Conservation (phyloP, 2,113 vertebrate species). For the Centropristis striata region DNA sequence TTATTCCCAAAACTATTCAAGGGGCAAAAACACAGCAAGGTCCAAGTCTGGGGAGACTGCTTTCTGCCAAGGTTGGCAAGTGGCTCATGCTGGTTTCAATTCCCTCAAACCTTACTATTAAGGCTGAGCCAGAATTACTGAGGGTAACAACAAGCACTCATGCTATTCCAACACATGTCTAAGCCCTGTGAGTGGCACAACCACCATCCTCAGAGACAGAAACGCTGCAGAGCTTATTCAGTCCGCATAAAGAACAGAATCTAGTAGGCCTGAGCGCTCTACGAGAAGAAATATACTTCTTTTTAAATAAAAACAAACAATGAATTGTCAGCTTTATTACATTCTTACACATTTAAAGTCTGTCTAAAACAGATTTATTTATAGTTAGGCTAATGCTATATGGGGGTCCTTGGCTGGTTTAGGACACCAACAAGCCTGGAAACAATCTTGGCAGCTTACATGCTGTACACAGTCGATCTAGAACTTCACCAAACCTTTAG, state of each 20-base stretch:
- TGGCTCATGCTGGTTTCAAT: conserved; percentile 28
- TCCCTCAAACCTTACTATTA: conserved; percentile 30
- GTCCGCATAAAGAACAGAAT: background rate
- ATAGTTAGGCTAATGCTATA: no score
- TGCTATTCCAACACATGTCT: conserved; percentile 31
- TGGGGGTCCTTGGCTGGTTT: no score
- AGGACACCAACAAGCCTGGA: no score
- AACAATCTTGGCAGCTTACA: no score
- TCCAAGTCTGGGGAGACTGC: conserved; percentile 22
- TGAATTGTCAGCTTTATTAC: no score
- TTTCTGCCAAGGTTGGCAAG: conserved; percentile 30
- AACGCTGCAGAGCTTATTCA: background rate
- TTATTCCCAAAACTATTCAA: conserved; percentile 33
- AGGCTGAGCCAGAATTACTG: conserved; percentile 33
- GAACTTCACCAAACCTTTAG: no score
- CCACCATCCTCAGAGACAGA: conserved; percentile 22
- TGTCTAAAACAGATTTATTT: no score
- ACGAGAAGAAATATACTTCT: background rate
- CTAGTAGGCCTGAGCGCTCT: background rate
- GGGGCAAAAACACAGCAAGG: conserved; percentile 27
- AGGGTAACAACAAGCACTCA: conserved; percentile 17
- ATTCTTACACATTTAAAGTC: no score
- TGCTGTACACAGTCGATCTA: no score
- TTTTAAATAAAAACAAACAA: background rate
- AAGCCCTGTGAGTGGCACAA: background rate